Evolutionary conservation across 2,113 vertebrate species (phyloP), one percentile per base, ranked within the genome.

Genomic region (Hippocampus zosterae): DNA sequence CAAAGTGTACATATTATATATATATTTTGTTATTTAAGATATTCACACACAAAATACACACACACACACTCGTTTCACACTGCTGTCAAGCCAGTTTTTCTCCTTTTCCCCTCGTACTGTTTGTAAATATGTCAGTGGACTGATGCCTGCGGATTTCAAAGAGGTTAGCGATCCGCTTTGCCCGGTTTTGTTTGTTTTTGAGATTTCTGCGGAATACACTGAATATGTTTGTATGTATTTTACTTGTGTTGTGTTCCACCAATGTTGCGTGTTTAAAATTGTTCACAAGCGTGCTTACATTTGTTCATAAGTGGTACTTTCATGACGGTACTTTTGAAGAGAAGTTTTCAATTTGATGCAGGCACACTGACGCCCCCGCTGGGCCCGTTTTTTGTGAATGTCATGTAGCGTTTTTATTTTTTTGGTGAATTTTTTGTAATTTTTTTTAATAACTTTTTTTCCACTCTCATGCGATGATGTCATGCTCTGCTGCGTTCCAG

Each of bases 11-110:
- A 88, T 88, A 88, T 85, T 87, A 80, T 86, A 87, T 87, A 88
- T 87, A 87, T 88, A 86, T 87, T 88, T 89, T 88, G 86, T 86
- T 89, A 88, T 89, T 89, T 88, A 89, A 89, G 85, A 80, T 82
- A 76, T 85, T 89, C 79, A 74, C 72, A 71, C 76, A 76, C 73
- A 67, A 70, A 74, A 69, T 79, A 23, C 52, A 56, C 23, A 59
- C 27, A 16, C 27, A 8, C 40, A 46, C 41, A 46, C 62, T 23
- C 5, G 69, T 65, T 46, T 8, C 72, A 71, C 65, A 81, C 88
- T 84, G 71, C 88, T 88, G 86, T 84, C 67, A 42, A 55, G 61
- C 75, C 68, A 65, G 60, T 25, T 42, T 25, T 42, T 25, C 18
- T 40, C 33, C 60, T 25, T 15, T 2, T 9, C 41, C 63, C 19